Evolutionary conservation across 1,140 invertebrate species (phyloP).

Genomic region (Cataglyphis hispanica): DNA sequence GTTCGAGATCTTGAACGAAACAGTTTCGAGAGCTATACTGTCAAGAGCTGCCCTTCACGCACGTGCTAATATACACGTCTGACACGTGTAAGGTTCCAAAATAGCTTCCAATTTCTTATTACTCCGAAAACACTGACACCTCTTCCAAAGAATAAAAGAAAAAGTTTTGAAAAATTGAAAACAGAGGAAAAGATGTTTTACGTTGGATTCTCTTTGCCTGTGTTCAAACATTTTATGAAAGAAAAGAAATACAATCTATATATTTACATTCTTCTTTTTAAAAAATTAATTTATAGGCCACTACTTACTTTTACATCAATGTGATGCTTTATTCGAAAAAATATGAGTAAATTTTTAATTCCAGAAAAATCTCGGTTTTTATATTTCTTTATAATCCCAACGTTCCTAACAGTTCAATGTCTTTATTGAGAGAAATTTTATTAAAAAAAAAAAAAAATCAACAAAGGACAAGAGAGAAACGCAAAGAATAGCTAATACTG

Average conservation of each 20-base stretch:
- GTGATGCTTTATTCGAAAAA: not conserved
- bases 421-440: not conserved
- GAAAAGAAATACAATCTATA: not conserved
- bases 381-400: not conserved
- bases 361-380: not conserved
- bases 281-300: not conserved
- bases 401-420: not conserved
- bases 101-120: slow-evolving; percentile 29
- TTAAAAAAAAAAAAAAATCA: not conserved
- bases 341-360: not conserved
- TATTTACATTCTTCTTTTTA: not conserved
- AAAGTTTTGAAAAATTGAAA: not conserved
- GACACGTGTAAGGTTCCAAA: slow-evolving; percentile 14
- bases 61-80: slow-evolving; percentile 34
- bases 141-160: not conserved
- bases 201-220: not conserved
- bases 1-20: slow-evolving; percentile 42
- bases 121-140: slow-evolving; percentile 9
- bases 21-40: not conserved
- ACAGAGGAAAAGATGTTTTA: not conserved
- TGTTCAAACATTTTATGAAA: not conserved
- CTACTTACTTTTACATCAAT: not conserved
- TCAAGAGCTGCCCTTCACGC: slow-evolving; percentile 7
- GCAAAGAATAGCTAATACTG: not conserved
- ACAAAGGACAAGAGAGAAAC: too few relatives aligned